Base-by-base conservation (phyloP, 2,113 vertebrate species). In the Percina caprodes region DNA sequence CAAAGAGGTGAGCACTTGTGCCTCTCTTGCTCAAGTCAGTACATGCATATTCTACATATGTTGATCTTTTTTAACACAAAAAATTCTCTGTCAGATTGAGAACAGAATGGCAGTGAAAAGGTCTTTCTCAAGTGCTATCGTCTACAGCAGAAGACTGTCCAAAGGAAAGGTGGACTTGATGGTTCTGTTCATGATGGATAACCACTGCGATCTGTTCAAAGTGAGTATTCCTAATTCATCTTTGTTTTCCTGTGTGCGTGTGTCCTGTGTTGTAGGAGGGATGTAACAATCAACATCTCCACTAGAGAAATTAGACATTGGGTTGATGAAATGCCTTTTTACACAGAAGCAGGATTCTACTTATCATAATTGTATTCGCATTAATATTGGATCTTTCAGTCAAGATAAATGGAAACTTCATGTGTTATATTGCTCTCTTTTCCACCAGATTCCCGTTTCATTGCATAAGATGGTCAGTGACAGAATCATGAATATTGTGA, bases 51-150 rank as follows among this genome's bases (percentile, higher is more conserved):
- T 42, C 39, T 42, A 42, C 39, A 3, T 68, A 0, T 30, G 12
- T 68, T 24, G 51, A 45, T 21, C 14, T 45, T 19, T 42, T 18
- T 60, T 80, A 69, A 90, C 63, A 30, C 21, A 0, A 15, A 23
- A 18, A 46, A 6, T 35, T 73, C 56, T 77, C 58, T n/a, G 59
- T 60, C 71, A 99, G 98, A 94, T 96, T 61, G 97, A 99, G 85
- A 99, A 99, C 93, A 93, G 97, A 82, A 99, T 99, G 98, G 96
- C 96, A 45, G 97, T 99, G 88, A 99, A 98, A 92, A 96, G 98
- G 90, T 96, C 95, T 0, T 99, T 99, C 84, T 96, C 97, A 23
- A 97, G 94, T 90, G 96, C 98, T 63, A 95, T 99, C 45, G 95
- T 99, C 86, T 96, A 96, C 90, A 97, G 97, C 68, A 95, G 95